These are phyloP conservation scores for Monoplex corrugatus DNA, from an alignment of 2,888 invertebrate genomes.

Conservation along the genomic window DNA sequence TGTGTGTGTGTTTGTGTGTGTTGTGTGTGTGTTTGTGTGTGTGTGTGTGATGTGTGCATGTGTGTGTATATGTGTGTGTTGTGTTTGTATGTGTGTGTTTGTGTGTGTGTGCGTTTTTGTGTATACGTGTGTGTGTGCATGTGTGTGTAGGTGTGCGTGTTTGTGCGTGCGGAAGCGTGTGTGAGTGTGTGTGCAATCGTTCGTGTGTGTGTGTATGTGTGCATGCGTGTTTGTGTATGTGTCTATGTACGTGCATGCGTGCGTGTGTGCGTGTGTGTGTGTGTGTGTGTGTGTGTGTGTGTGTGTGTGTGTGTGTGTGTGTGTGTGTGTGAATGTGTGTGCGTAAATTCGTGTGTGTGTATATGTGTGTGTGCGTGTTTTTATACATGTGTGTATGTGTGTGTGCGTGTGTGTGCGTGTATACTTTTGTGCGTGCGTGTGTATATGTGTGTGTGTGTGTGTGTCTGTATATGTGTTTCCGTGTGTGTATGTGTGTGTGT, in stretches of 20 bases:
- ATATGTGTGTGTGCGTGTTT: not conserved
- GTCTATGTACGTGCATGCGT: not conserved
- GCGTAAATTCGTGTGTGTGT: too few relatives aligned
- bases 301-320: conserved; percentile 31
- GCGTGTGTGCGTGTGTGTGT: conserved; percentile 24
- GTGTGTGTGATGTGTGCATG: too few relatives aligned
- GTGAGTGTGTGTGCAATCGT: not conserved
- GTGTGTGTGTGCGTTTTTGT: too few relatives aligned
- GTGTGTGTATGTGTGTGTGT: conserved; percentile 45
- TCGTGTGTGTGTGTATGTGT: not conserved
- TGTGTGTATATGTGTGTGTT: too few relatives aligned
- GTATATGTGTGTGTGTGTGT: not conserved
- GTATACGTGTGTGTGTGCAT: too few relatives aligned
- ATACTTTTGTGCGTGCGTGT: not conserved
- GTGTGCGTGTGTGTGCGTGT: conserved; percentile 27
- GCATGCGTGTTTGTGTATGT: not conserved
- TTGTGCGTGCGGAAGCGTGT: too few relatives aligned
- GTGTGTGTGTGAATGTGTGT: too few relatives aligned
- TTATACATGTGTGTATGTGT: conserved; percentile 19
- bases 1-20: too few relatives aligned
- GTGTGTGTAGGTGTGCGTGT: too few relatives aligned
- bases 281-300: conserved; percentile 18
- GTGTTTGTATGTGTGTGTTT: too few relatives aligned
- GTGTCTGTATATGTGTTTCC: not conserved
- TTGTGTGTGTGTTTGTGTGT: too few relatives aligned